Conservation (phyloP, 1,140 invertebrate species). For the Pantala flavescens region DNA sequence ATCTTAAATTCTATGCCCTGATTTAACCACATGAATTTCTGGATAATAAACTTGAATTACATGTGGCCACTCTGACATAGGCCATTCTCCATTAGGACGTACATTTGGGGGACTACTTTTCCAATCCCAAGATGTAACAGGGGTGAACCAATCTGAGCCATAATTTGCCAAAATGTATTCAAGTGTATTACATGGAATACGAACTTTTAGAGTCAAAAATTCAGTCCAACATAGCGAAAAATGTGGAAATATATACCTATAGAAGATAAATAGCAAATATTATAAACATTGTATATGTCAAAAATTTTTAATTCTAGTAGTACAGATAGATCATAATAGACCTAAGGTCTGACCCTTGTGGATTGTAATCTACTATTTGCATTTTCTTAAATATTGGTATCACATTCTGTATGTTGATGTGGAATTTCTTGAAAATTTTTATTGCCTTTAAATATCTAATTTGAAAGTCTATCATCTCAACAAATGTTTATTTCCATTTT, state of each 20-base stretch:
- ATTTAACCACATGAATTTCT: neutral
- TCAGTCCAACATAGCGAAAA: constrained; percentile 49
- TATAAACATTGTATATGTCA: too few species aligned
- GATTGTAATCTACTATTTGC: neutral
- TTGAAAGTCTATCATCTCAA: too few species aligned
- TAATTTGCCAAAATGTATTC: constrained; percentile 47
- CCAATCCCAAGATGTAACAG: constrained; percentile 46
- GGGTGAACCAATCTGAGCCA: constrained; percentile 42
- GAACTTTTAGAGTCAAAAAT: constrained; percentile 41
- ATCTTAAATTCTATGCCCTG: neutral
- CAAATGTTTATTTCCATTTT: too few species aligned
- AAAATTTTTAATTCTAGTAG: too few species aligned
- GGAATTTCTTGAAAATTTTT: too few species aligned
- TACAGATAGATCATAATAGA: too few species aligned
- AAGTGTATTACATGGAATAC: constrained; percentile 45
- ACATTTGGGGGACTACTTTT: constrained; percentile 47
- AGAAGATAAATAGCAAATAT: constrained; percentile 20
- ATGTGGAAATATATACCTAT: constrained; percentile 45
- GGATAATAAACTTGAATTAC: constrained; percentile 37
- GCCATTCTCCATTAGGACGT: constrained; percentile 43
- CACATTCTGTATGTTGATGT: too few species aligned
- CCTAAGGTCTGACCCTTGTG: too few species aligned
- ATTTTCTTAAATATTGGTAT: too few species aligned
- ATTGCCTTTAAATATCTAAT: too few species aligned
- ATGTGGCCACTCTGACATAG: constrained; percentile 37